A percentile compares a stretch with the other conserved stretches of the same genome.
Conservation (phyloP, 2,797 vertebrate genomes). For the Manis crassicaudata region DNA sequence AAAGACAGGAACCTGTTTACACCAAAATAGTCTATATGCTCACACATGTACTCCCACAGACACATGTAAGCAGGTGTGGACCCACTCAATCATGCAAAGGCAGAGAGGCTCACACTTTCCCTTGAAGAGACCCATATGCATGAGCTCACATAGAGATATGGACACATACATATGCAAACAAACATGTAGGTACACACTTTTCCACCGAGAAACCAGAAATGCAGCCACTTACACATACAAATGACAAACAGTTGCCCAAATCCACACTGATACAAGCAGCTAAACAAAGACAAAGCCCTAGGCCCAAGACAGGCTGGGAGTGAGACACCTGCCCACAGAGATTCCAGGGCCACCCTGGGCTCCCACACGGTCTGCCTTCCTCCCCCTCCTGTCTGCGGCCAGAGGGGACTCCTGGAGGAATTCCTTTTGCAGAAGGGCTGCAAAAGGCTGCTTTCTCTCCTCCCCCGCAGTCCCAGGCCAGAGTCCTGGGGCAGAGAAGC, state of each 20-base stretch:
- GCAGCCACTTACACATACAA: not conserved
- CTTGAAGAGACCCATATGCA: not conserved
- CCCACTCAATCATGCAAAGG: not conserved
- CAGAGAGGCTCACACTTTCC: not conserved
- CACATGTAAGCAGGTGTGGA: not conserved
- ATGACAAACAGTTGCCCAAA: not conserved
- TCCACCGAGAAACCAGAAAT: not conserved
- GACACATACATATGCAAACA: not conserved
- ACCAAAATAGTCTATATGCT: not conserved
- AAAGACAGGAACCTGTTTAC: not conserved
- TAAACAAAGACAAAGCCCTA: not conserved
- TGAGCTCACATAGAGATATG: not conserved
- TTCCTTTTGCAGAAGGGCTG: conserved; percentile 21
- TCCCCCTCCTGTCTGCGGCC: not conserved
- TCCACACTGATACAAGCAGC: not conserved
- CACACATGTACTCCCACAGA: not conserved
- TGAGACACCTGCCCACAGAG: conserved; percentile 53
- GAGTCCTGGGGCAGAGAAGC: not conserved
- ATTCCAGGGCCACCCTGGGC: not conserved
- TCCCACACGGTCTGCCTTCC: conserved; percentile 64
- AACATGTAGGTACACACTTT: not conserved
- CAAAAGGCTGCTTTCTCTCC: not conserved
- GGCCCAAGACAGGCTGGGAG: not conserved
- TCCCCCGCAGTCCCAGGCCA: not conserved
- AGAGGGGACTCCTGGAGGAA: conserved; percentile 55